Evolutionary conservation across 2,888 invertebrate genomes (phyloP).

Genomic region (Hyposoter didymator): DNA sequence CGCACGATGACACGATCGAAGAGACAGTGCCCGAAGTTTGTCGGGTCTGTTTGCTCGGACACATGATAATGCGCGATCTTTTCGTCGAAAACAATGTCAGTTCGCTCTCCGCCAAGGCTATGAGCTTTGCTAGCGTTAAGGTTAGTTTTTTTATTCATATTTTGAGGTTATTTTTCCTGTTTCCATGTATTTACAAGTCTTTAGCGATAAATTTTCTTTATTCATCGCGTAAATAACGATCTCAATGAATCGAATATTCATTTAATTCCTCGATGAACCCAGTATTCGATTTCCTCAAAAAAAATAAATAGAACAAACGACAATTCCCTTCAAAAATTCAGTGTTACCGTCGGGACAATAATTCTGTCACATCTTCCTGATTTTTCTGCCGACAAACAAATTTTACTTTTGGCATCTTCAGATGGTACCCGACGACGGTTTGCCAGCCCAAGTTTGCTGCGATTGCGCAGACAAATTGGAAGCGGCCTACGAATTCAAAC

Average conservation of each 20-base stretch:
- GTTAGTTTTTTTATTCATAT: slow-evolving; percentile 76
- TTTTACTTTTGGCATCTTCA: slow-evolving; percentile 37
- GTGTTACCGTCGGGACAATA: neutral
- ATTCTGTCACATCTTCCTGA: neutral
- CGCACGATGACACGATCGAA: slow-evolving; percentile 75
- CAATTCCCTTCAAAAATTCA: neutral
- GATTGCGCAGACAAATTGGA: slow-evolving; percentile 80
- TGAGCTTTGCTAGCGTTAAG: slow-evolving; percentile 82
- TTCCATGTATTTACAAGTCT: slow-evolving; percentile 26
- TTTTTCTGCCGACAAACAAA: neutral
- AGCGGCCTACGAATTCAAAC: slow-evolving; percentile 81
- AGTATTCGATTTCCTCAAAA: neutral
- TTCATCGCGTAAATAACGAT: neutral
- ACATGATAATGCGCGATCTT: slow-evolving; percentile 79
- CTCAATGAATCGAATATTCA: neutral
- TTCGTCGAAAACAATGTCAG: slow-evolving; percentile 77
- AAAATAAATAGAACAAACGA: neutral
- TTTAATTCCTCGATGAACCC: neutral
- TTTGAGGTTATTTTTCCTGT: slow-evolving; percentile 54
- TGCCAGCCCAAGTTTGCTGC: slow-evolving; percentile 80
- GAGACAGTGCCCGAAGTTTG: slow-evolving; percentile 78
- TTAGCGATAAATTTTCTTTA: neutral
- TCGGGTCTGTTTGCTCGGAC: slow-evolving; percentile 79
- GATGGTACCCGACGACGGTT: slow-evolving; percentile 80
- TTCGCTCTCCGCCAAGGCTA: slow-evolving; percentile 79